Base-by-base conservation (phyloP, 1,140 invertebrate species). In the Chironomus tepperi region DNA sequence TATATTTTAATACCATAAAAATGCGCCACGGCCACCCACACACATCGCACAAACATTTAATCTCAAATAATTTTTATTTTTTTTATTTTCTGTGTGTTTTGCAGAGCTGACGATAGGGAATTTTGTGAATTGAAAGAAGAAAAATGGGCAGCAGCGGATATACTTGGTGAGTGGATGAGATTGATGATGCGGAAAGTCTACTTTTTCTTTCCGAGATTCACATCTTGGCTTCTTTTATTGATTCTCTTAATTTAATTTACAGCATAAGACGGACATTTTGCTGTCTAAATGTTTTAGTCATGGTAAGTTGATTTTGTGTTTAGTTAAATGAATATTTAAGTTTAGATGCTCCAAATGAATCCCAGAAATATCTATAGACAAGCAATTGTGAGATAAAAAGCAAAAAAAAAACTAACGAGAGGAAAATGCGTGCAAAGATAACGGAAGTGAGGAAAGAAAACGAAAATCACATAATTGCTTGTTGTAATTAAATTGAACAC, bases 241-340 rank as follows among this genome's bases (percentile, higher is more conserved):
- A 57, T 57, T 57, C 16, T 19, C 18, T 70, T 70, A 21, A 70
- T 70, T 70, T 19, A 57, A 57, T 21, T 70, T 21, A 16, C 65
- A 70, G 65, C 43, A 74, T 74, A 34, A 21, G 74, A 65, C 43
- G 57, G n/a, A 74, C 74, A 42, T 74, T 74, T 42, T 74, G 74
- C 19, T 74, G 74, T 19, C 74, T 74, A 15, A 74, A 74, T 47
- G 34, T 74, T 24, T 16, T 74, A 16, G 21, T 74, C 10, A 64
- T 21, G 74, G 74, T 74, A 16, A 74, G 64, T 21, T 65, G 16
- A 19, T 19, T 7, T 70, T 10, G 19, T 70, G 65, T 18, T 70
- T 70, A 70, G 24, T 34, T 34, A 34, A 34, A 34, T 34, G 24
- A 34, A 34, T 34, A 34, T 34, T 34, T 34, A 34, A 34, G 24